These are phyloP conservation scores for Andinoacara biseriatus DNA, from an alignment of 2,113 vertebrate species.

Conservation along the genomic window DNA sequence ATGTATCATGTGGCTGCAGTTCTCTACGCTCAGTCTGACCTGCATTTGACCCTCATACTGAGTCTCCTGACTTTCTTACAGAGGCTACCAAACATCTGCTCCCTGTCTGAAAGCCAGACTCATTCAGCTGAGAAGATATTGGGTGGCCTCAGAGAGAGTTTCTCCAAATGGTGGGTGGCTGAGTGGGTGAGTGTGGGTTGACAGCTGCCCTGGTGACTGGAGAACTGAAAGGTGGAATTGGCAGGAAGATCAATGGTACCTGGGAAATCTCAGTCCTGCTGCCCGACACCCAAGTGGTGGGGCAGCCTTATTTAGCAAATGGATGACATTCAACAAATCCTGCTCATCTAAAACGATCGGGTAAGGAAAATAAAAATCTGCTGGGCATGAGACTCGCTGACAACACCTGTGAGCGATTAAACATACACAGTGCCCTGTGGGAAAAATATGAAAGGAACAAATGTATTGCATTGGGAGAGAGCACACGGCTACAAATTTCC, in stretches of 20 bases:
- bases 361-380: conserved; percentile 53
- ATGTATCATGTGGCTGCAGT: conserved; percentile 37
- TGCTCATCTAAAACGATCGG: conserved; percentile 49
- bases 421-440: conserved; percentile 34
- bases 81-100: conserved; percentile 66
- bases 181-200: conserved; percentile 57
- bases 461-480: conserved; percentile 37
- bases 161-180: conserved; percentile 48
- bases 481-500: conserved; percentile 53
- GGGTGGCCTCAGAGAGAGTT: conserved; percentile 45
- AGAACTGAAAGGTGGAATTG: conserved; percentile 51
- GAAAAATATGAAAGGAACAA: conserved; percentile 54
- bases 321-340: conserved; percentile 63
- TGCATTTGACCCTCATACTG: conserved; percentile 51
- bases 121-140: conserved; percentile 28
- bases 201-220: conserved; percentile 60
- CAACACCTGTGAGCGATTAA: conserved; percentile 67
- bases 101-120: conserved; percentile 40
- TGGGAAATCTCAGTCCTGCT: conserved; percentile 51
- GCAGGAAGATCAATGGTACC: conserved; percentile 39
- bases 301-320: conserved; percentile 63
- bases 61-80: conserved; percentile 49
- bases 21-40: conserved; percentile 48
- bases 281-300: background rate
- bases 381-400: conserved; percentile 55